Percentiles rank a stretch among this genome's conserved stretches.
Conservation (phyloP, 2,797 vertebrate genomes). For the Cossypha polioptera region DNA sequence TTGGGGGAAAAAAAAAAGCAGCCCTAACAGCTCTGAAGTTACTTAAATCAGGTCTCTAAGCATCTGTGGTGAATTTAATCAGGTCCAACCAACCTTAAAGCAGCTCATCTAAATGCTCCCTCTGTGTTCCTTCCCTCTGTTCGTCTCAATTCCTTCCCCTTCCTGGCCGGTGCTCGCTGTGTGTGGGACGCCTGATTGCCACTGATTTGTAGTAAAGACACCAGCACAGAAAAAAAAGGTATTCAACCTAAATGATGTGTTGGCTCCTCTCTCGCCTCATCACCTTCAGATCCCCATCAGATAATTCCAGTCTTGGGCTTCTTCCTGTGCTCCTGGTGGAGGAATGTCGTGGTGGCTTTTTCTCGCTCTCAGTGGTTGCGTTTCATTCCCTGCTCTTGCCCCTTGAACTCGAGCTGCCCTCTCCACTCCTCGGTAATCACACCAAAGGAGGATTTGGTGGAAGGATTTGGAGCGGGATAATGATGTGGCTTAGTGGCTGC, state of each 20-base stretch:
- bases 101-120: conserved; percentile 59
- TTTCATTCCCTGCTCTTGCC: not conserved
- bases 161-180: not conserved
- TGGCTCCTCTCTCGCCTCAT: not conserved
- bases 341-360: not conserved
- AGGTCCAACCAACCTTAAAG: conserved; percentile 56
- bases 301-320: not conserved
- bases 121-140: conserved; percentile 16
- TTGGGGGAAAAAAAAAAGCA: not conserved
- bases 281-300: not conserved
- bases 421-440: not conserved
- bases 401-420: not conserved
- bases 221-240: not conserved
- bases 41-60: conserved; percentile 59
- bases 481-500: conserved; percentile 5
- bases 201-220: not conserved
- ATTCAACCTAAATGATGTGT: not conserved
- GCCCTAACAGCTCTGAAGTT: conserved; percentile 26
- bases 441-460: conserved; percentile 20
- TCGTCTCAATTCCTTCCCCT: not conserved
- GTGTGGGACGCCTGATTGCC: conserved; percentile 22
- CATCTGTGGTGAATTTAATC: conserved; percentile 66
- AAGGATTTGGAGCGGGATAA: conserved; percentile 30
- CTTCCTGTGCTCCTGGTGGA: not conserved
- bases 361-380: not conserved